Conservation (phyloP, 2,888 invertebrate genomes). For the Panorpa germanica region DNA sequence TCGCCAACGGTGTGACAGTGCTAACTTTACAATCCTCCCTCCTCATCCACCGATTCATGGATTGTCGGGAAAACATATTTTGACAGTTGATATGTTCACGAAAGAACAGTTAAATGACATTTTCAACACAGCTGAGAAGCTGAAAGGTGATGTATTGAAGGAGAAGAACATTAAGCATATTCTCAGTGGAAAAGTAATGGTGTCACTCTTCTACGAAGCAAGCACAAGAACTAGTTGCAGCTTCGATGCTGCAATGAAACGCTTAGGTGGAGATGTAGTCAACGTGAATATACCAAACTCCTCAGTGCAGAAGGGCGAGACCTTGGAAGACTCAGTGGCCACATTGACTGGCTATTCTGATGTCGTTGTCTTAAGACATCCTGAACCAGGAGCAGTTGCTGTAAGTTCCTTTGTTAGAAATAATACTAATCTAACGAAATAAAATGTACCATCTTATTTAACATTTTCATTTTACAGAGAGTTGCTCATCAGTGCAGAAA, state of each 20-base stretch:
- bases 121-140: slow-evolving; percentile 82
- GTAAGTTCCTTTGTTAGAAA: no score
- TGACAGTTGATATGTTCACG: slow-evolving; percentile 69
- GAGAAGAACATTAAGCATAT: slow-evolving; percentile 72
- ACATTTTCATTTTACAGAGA: slow-evolving; percentile 31
- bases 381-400: slow-evolving; percentile 74
- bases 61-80: slow-evolving; percentile 56
- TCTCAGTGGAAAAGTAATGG: slow-evolving; percentile 83
- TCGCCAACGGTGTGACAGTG: slow-evolving; percentile 35
- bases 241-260: slow-evolving; percentile 91
- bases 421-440: slow-evolving; percentile 3
- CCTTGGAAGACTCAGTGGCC: slow-evolving; percentile 70
- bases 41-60: slow-evolving; percentile 24
- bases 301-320: slow-evolving; percentile 93
- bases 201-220: slow-evolving; percentile 92
- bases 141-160: slow-evolving; percentile 64
- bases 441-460: slow-evolving; percentile 2
- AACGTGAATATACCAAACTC: slow-evolving; percentile 79
- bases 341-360: slow-evolving; percentile 88
- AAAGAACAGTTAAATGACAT: slow-evolving; percentile 84
- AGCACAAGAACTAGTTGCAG: slow-evolving; percentile 94
- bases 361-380: slow-evolving; percentile 86
- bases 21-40: slow-evolving; percentile 27
- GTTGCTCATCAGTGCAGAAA: slow-evolving; percentile 69
- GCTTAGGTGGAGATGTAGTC: slow-evolving; percentile 85